Evolutionary conservation across 2,797 vertebrate genomes (phyloP).

Genomic region (Neosilurus hyrtlii): DNA sequence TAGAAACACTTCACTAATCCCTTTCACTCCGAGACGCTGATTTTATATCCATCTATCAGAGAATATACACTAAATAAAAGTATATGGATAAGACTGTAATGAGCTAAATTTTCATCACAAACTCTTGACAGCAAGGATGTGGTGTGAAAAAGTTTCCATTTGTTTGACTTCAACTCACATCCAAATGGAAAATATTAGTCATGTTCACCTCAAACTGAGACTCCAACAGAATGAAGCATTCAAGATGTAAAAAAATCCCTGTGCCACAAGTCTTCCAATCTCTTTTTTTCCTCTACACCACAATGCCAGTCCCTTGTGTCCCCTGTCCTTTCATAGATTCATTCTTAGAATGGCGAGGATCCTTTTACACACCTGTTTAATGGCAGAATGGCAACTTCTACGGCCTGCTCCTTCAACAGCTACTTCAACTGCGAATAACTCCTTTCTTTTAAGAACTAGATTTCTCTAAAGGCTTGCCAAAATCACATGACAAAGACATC

Average conservation of each 20-base stretch:
- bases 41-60: background rate
- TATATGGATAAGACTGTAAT: background rate
- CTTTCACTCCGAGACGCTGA: background rate
- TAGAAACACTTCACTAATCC: background rate
- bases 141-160: slow-evolving; percentile 11
- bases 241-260: slow-evolving; percentile 29
- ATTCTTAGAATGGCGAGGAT: slow-evolving; percentile 2
- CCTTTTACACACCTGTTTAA: slow-evolving; percentile 31
- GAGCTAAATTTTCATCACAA: background rate
- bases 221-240: background rate
- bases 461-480: background rate
- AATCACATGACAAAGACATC: background rate
- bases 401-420: background rate
- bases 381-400: background rate
- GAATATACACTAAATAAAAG: background rate
- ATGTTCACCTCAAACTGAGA: slow-evolving; percentile 14
- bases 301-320: slow-evolving; percentile 15
- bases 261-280: slow-evolving; percentile 16
- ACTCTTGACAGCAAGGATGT: background rate
- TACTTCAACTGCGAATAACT: slow-evolving; percentile 9
- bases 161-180: slow-evolving; percentile 11
- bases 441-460: background rate
- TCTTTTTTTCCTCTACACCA: slow-evolving; percentile 8
- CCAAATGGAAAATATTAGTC: slow-evolving; percentile 21
- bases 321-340: slow-evolving; percentile 6